Evolutionary conservation across 2,113 vertebrate genomes (phyloP), one percentile per base, ranked within the genome.

Genomic region (Rhizomys pruinosus): DNA sequence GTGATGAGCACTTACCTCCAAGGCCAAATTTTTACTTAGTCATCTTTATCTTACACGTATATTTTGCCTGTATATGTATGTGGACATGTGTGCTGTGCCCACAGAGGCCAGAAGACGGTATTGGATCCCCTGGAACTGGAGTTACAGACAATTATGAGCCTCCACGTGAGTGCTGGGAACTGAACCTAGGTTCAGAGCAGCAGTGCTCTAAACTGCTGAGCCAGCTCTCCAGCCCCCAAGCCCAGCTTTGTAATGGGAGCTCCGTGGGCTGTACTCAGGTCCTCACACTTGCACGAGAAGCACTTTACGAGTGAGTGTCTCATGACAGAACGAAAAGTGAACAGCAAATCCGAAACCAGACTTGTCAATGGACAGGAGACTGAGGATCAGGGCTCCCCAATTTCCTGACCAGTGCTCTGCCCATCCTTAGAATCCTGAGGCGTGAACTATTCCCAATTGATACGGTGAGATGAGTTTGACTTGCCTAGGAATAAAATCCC

Each of bases 401-500:
- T 7, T 32, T 52, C 69, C 27, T 13, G 9, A 10, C 27, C 68
- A 0, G n/a, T 3, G 1, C 2, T 20, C 29, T 55, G 3, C 37
- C 37, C 19, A 1, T 17, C 32, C 44, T 13, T 52, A 12, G 57
- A 71, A 8, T 55, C 34, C 68, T 13, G 2, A 44, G 19, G 7
- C 11, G 9, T 79, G 29, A 2, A 0, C 52, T 72, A 2, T n/a
- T 86, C 29, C 39, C 6, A 7, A 44, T 0, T 52, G 61, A 78
- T 25, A 2, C 0, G 15, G 55, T 1, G 52, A 57, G 57, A 11
- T 63, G 17, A 69, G 10, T 63, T 57, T 73, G 77, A 73, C 73
- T 64, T 71, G 74, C 71, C 11, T 5, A 29, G 78, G 47, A 90
- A 77, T 68, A 78, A 96, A 87, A 92, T 84, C 64, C 79, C 37